phyloP scores from a whole-genome alignment of 30 jellyfish, hydroid and myxozoan genomes.

The Pelagia noctiluca region DNA sequence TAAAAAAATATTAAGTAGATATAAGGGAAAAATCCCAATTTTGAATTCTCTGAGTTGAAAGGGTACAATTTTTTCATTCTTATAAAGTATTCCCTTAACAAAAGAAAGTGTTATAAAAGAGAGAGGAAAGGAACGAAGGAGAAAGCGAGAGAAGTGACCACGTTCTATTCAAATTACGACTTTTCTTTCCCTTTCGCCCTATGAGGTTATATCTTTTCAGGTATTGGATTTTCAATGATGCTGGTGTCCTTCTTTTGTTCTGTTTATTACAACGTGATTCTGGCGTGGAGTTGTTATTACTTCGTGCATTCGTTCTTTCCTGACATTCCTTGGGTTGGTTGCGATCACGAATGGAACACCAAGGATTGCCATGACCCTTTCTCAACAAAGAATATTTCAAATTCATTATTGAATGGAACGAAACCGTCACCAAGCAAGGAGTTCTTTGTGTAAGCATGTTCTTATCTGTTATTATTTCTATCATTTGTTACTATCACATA shows the following conservation, averaged over 20 bases:
- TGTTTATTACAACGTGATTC: conserved; percentile 85
- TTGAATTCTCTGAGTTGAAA: no score
- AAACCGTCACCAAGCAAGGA: conserved; percentile 87
- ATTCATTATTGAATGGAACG: background rate
- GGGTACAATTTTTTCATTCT: background rate
- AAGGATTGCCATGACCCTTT: conserved; percentile 67
- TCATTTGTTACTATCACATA: no score
- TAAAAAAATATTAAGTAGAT: no score
- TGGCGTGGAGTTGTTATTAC: conserved; percentile 96
- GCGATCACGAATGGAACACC: conserved; percentile 83
- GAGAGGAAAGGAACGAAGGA: no score
- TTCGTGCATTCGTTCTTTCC: conserved; percentile 70
- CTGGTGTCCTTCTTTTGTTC: conserved; percentile 82
- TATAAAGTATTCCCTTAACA: background rate
- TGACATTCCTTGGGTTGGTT: conserved; percentile 89
- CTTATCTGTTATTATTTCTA: no score
- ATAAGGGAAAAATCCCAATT: no score
- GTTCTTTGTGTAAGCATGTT: conserved; percentile 79
- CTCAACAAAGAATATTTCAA: background rate
- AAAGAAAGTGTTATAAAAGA: background rate
- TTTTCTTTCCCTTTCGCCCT: background rate
- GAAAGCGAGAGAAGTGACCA: no score
- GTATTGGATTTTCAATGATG: conserved; percentile 90
- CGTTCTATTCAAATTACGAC: background rate
- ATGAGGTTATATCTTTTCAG: conserved; percentile 4